Conservation (phyloP, 2,888 invertebrate genomes). For the Linyphia triangularis region DNA sequence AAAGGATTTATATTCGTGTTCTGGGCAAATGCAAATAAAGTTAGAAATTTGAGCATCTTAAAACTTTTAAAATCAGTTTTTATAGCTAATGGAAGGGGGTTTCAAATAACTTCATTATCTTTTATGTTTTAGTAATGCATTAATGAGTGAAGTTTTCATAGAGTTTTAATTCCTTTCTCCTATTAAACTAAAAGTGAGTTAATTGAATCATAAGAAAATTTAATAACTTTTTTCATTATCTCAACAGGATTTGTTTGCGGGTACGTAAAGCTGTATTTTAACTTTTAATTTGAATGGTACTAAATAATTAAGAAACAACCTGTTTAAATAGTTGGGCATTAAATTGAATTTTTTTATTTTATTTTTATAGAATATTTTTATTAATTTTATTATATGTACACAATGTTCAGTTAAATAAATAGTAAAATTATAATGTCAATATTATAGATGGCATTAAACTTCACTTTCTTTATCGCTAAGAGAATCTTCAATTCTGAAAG, state of each 20-base stretch:
- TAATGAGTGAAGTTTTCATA: neutral
- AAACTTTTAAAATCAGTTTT: constrained; percentile 3
- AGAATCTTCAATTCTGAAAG: too few relatives aligned
- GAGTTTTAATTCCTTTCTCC: neutral
- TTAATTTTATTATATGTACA: too few relatives aligned
- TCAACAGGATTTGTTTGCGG: neutral
- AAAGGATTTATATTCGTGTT: neutral
- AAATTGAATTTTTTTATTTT: neutral
- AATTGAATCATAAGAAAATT: neutral
- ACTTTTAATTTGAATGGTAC: neutral
- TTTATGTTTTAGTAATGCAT: neutral
- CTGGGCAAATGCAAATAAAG: too few relatives aligned
- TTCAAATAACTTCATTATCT: neutral
- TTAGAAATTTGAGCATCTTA: neutral
- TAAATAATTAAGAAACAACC: neutral
- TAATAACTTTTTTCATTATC: neutral
- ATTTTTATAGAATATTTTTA: too few relatives aligned
- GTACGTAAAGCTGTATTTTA: neutral
- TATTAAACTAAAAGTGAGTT: neutral
- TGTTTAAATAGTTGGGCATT: neutral
- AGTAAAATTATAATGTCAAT: too few relatives aligned
- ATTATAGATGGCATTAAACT: too few relatives aligned
- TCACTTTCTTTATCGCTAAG: too few relatives aligned
- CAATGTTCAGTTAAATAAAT: too few relatives aligned
- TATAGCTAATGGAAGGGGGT: neutral